Base-by-base conservation (phyloP, 2,113 vertebrate species). In the Corythornis cristatus region DNA sequence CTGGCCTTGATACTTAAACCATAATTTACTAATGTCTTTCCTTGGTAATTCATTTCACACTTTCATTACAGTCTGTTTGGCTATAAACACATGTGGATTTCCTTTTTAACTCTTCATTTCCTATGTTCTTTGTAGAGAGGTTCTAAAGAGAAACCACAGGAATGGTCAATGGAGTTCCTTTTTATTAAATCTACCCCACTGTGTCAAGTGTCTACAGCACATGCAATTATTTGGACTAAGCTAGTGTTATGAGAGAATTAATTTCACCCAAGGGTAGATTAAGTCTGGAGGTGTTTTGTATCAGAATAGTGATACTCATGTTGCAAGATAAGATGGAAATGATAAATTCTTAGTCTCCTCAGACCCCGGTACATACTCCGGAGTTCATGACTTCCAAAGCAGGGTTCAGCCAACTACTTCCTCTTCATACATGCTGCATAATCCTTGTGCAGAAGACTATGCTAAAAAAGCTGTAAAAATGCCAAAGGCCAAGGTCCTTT, bases 41-140 rank as follows among this genome's bases (percentile, higher is more conserved):
- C 60, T 88, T 66, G 81, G 75, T 94, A 95, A 93, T 86, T 97
- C 77, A 89, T 97, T 97, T 97, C 91, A 74, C 67, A 96, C 94
- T 0, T 96, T 95, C 95, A 91, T 97, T 96, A 97, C 68, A 86
- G 77, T 42, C 70, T 9, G 4, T 93, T 93, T n/a, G 31, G 93
- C 83, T 95, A 79, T 96, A 97, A 95, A 95, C 93, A 90, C 93
- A 68, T 83, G 81, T 92, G 96, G 91, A 96, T 97, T 97, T 96
- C 93, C 96, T 95, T 95, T 93, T 96, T 96, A 97, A 94, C 77
- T 75, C 95, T 97, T 97, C 46, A 91, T 94, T 97, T 96, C 94
- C 20, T 88, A 95, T 79, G 53, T 92, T 93, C 95, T 96, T 29
- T 73, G 89, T 96, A 85, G 90, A 91, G 92, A 93, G 84, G 83